Conservation (phyloP, 2,888 invertebrate species). For the Tachystola acroxantha region DNA sequence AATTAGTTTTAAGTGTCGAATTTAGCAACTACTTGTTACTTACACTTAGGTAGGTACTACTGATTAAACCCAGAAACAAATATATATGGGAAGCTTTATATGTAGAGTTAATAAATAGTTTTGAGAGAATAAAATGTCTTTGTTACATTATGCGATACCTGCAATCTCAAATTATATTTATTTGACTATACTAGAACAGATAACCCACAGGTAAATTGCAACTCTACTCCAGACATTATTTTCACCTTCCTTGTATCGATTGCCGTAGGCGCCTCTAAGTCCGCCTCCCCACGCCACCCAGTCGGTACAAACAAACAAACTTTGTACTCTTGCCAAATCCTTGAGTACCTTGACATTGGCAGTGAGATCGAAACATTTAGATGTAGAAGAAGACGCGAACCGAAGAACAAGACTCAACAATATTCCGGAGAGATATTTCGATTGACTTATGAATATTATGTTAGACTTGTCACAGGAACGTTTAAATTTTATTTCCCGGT, state of each 20-base stretch:
- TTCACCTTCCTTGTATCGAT: conserved; percentile 18
- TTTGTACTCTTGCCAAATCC: conserved; percentile 14
- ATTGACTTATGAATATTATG: too few species aligned
- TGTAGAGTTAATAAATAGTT: too few species aligned
- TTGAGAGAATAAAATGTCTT: too few species aligned
- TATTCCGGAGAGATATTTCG: too few species aligned
- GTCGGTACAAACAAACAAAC: conserved; percentile 5
- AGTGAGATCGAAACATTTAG: conserved; percentile 7
- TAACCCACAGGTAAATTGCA: not conserved
- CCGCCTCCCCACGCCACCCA: conserved; percentile 14
- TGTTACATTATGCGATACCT: too few species aligned
- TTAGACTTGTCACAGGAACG: not conserved
- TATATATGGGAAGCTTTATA: too few species aligned
- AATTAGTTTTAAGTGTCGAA: too few species aligned
- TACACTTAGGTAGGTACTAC: too few species aligned
- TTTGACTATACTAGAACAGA: not conserved
- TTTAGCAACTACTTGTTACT: not conserved
- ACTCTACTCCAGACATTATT: conserved; percentile 6
- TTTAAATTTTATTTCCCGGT: conserved; percentile 3
- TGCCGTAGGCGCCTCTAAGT: conserved; percentile 16
- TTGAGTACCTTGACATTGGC: conserved; percentile 14
- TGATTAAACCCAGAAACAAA: too few species aligned
- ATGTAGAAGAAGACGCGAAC: too few species aligned
- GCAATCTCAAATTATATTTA: too few species aligned
- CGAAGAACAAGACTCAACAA: too few species aligned